Evolutionary conservation across 1,140 invertebrate species (phyloP).

Genomic region (Solenopsis fugax): DNA sequence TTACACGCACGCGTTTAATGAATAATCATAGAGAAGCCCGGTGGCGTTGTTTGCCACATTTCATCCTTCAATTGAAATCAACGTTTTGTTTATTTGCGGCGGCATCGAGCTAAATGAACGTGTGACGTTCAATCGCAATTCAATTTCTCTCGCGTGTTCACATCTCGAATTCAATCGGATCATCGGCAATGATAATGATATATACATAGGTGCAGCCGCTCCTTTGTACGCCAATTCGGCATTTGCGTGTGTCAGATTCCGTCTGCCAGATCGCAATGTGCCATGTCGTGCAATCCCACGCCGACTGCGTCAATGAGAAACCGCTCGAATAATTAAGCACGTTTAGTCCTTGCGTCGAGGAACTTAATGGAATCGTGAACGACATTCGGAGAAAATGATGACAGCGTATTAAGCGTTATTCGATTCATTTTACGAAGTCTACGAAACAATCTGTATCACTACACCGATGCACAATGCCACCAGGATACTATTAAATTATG

Average conservation of each 20-base stretch:
- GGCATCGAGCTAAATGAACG: constrained; percentile 59
- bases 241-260: constrained; percentile 24
- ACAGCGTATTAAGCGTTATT: constrained; percentile 6
- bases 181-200: constrained; percentile 47
- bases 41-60: background rate
- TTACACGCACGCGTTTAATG: background rate
- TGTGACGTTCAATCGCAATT: constrained; percentile 61
- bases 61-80: constrained; percentile 24
- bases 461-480: background rate
- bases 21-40: background rate
- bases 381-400: constrained; percentile 2
- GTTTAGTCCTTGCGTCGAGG: constrained; percentile 17
- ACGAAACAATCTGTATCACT: background rate
- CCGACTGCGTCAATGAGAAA: constrained; percentile 47
- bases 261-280: background rate
- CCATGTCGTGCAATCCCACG: background rate
- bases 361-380: constrained; percentile 53
- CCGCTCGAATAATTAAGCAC: constrained; percentile 58
- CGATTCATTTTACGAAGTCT: background rate
- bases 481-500: background rate
- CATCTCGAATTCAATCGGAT: constrained; percentile 65
- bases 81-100: constrained; percentile 17
- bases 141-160: constrained; percentile 71
- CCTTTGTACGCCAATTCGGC: constrained; percentile 56
- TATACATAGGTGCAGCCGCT: constrained; percentile 58